phyloP scores from a whole-genome alignment of 2,888 invertebrate species.

The Nebria brevicollis region DNA sequence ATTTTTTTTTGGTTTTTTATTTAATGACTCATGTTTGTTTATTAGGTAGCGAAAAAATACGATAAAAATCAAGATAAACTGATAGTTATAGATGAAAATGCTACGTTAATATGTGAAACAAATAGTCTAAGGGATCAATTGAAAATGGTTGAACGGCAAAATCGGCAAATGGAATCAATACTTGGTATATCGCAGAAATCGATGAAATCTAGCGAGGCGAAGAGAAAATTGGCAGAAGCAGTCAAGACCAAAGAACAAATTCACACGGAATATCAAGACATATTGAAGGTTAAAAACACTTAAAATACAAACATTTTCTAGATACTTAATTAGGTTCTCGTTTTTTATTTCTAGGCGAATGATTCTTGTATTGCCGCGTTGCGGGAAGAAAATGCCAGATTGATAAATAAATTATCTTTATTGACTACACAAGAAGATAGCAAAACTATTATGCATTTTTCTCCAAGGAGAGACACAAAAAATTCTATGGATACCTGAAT shows the following conservation, averaged over 20 bases:
- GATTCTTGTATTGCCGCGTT: constrained; percentile 65
- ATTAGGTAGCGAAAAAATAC: constrained; percentile 28
- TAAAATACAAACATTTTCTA: too few relatives aligned
- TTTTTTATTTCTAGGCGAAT: constrained; percentile 61
- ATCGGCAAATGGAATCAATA: constrained; percentile 78
- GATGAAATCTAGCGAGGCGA: constrained; percentile 70
- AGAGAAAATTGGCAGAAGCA: constrained; percentile 71
- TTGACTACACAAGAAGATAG: too few relatives aligned
- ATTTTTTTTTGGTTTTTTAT: neutral
- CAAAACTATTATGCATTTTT: too few relatives aligned
- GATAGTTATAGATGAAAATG: constrained; percentile 74
- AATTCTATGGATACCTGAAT: neutral
- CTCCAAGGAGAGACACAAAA: neutral
- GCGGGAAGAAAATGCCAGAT: constrained; percentile 58
- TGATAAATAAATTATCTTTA: constrained; percentile 19
- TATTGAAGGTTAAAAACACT: constrained; percentile 61
- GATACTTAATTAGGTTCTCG: neutral
- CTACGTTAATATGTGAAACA: constrained; percentile 79
- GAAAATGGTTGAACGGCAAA: constrained; percentile 72
- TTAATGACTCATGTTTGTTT: neutral
- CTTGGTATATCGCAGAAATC: constrained; percentile 71
- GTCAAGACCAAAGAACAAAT: constrained; percentile 71
- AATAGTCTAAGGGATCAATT: constrained; percentile 78
- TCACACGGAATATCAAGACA: constrained; percentile 66
- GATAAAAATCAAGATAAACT: constrained; percentile 59